Conservation (phyloP, 2,113 vertebrate species). For the Pan paniscus region DNA sequence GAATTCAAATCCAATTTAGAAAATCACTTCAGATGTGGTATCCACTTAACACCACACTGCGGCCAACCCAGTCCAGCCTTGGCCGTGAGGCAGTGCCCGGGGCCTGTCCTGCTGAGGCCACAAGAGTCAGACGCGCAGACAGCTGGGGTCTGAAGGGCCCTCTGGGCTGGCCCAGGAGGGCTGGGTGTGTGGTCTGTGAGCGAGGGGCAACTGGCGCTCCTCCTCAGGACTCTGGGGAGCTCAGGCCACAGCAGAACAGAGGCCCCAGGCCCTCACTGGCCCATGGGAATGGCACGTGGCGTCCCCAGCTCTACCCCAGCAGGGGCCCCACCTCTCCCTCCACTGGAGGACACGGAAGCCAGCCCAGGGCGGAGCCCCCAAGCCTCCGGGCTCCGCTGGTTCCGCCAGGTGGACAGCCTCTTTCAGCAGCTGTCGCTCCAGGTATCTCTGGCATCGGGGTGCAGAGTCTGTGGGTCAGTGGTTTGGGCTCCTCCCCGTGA, state of each 20-base stretch:
- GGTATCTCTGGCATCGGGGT: accelerated
- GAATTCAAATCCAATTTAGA: neutral
- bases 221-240: neutral
- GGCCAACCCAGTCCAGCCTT: neutral
- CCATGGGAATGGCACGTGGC: no score
- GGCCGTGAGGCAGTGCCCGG: neutral
- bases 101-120: no score
- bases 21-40: neutral
- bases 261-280: no score
- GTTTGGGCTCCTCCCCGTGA: neutral
- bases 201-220: accelerated
- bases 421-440: neutral
- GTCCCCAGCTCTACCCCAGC: neutral
- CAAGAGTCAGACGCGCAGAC: neutral
- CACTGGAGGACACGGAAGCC: neutral
- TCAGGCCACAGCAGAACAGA: no score
- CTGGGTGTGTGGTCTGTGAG: no score
- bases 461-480: accelerated
- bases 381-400: accelerated
- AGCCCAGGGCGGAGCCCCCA: neutral
- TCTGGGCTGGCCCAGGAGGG: neutral
- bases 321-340: neutral
- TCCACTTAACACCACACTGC: neutral
- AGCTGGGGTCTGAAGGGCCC: neutral
- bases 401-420: accelerated